phyloP scores from a whole-genome alignment of 2,797 vertebrate genomes.

The Chelidonichthys spinosus region DNA sequence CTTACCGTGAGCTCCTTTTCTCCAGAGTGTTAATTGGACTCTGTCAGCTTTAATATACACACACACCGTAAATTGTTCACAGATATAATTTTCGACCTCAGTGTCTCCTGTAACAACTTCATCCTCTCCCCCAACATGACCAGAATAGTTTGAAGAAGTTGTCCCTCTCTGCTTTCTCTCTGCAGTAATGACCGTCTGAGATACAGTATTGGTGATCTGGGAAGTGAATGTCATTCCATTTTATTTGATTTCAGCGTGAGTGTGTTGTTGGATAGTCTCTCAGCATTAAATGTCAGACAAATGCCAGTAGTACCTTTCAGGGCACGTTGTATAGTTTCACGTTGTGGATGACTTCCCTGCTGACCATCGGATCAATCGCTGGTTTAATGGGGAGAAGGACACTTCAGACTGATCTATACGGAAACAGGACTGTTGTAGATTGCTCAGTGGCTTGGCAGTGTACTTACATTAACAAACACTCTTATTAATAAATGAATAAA shows the following conservation, averaged over 20 bases:
- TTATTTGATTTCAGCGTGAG: not conserved
- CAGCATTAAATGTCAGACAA: constrained; percentile 28
- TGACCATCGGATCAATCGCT: not conserved
- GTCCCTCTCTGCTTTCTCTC: not conserved
- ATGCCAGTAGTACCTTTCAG: constrained; percentile 9
- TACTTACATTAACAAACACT: not conserved
- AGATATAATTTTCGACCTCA: not conserved
- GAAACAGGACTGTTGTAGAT: not conserved
- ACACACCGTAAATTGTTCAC: not conserved
- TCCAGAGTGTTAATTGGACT: constrained; percentile 8
- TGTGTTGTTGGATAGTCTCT: not conserved
- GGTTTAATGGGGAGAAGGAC: not conserved
- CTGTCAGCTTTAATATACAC: not conserved
- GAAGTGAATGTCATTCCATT: not conserved
- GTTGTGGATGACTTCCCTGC: not conserved
- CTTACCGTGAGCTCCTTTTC: not conserved
- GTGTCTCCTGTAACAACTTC: not conserved
- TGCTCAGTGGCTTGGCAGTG: not conserved
- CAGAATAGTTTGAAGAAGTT: not conserved
- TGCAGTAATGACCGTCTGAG: not conserved
- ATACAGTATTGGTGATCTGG: not conserved
- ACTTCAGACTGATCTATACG: not conserved
- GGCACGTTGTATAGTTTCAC: not conserved
- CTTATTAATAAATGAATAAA: no score
- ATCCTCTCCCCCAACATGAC: constrained; percentile 2